phyloP scores from a whole-genome alignment of 2,888 invertebrate genomes.

The Harpalus rubripes region DNA sequence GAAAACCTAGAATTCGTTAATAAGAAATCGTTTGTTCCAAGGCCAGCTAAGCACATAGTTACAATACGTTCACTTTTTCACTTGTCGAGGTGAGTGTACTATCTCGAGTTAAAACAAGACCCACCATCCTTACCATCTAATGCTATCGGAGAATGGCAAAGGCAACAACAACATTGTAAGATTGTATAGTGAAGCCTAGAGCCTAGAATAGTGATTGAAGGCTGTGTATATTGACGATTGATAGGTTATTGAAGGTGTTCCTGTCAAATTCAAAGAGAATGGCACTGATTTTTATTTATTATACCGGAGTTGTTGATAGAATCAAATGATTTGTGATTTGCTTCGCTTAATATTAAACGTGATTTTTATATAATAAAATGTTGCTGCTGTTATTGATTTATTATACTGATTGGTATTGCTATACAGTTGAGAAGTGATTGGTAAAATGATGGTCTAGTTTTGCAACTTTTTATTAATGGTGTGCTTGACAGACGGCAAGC shows the following conservation, averaged over 20 bases:
- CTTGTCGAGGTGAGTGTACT: constrained; percentile 20
- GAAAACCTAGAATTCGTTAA: background rate
- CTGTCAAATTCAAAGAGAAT: constrained; percentile 25
- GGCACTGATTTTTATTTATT: constrained; percentile 16
- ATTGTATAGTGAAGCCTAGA: too few relatives aligned
- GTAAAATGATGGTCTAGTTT: constrained; percentile 16
- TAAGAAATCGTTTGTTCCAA: constrained; percentile 13
- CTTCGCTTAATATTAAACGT: constrained; percentile 14
- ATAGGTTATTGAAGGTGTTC: constrained; percentile 17
- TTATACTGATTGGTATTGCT: background rate
- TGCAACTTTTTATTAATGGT: background rate
- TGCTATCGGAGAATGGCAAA: constrained; percentile 32
- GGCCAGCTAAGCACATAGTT: constrained; percentile 15
- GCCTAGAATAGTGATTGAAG: constrained; percentile 7
- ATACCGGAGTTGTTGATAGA: constrained; percentile 8
- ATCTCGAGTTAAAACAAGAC: background rate
- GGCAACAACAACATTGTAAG: background rate
- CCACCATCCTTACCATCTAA: constrained; percentile 13
- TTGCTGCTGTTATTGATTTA: constrained; percentile 10
- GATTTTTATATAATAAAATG: constrained; percentile 30
- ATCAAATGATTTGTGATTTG: constrained; percentile 16
- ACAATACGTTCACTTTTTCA: constrained; percentile 31
- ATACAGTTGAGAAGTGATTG: background rate
- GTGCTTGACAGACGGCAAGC: background rate
- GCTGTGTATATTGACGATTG: background rate